Base-by-base conservation (phyloP, 2,797 vertebrate genomes). In the Sebastes flavidus region DNA sequence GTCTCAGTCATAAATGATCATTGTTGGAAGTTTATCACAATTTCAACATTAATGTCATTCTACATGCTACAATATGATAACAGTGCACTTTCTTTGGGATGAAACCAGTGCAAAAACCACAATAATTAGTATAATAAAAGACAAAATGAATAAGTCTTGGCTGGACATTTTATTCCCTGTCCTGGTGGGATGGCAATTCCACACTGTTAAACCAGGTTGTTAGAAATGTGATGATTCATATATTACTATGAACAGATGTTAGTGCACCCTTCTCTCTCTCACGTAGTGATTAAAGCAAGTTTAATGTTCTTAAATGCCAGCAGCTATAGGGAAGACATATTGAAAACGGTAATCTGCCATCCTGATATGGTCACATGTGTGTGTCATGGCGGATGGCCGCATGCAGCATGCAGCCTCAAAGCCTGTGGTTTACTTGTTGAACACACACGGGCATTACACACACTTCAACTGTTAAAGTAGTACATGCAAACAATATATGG, bases 211-310 rank as follows among this genome's bases (percentile, higher is more conserved):
- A 46, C 59, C 22, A 65, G 25, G 56, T 78, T 58, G 34, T 46
- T 68, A 25, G 24, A 72, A 76, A 66, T 52, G 24, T 62, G 14
- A 63, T 71, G 68, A 60, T 75, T 82, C 25, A 80, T 52, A 24
- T 65, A 29, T 77, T 78, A 52, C 60, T 34, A 7, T 59, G 18
- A 77, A 68, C 67, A 70, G 63, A 82, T 66, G 71, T 72, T 72
- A 52, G 65, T 65, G 66, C 22, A 36, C 34, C 32, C 78, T 67
- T 61, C 34, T 78, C 34, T 66, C n/a, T 66, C 5, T 36, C 25
- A 71, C 72, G 3, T 16, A 52, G 54, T 67, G 32, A 59, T 11
- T 54, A 5, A 67, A 27, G 60, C 22, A 75, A 36, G 27, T 71
- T 27, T 29, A 49, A 18, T 58, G n/a, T 73, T 30, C 24, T 24